Base-by-base conservation (phyloP, 2,888 invertebrate species). In the Lagria hirta region DNA sequence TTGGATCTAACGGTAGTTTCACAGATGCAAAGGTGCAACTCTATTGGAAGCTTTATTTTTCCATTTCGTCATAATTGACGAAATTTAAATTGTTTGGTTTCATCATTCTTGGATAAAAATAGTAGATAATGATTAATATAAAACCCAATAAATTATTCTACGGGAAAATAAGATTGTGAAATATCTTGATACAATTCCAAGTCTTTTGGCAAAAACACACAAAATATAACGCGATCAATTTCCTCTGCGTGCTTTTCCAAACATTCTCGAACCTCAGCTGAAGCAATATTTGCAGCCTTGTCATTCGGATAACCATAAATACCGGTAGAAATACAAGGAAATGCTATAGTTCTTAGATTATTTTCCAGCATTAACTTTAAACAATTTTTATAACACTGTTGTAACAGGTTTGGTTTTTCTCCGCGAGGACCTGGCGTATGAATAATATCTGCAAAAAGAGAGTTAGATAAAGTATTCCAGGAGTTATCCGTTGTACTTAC, bases 311-410 rank as follows among this genome's bases (percentile, higher is more conserved):
- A 94, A 0, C 89, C 89, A 66, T 89, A 93, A 48, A 93, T 79
- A n/a, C 94, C 94, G 3, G 94, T 94, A 0, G 91, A 88, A 62
- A 94, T 88, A 64, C 93, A 93, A 1, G 92, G 92, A 65, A 93
- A 92, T 0, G 92, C 91, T 27, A 91, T 78, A 3, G 84, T 77
- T 28, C 73, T 73, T 2, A 90, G 58, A 2, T 78, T 68, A 49
- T 84, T 75, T 16, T 78, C 69, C 7, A 71, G 61, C 36, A 78
- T 76, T 8, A 82, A 51, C 0, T 78, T 66, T 1, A 93, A 71
- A 60, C 82, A 79, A 10, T 80, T 83, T 36, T 75, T 71, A 63
- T 94, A 94, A 65, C 90, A 89, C 1, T 78, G 76, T 37, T 74
- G 68, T 3, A 94, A 75, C 24, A 77, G 71, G 0, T 75, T 68